Conservation (phyloP, 2,113 vertebrate species). For the Galemys pyrenaicus region DNA sequence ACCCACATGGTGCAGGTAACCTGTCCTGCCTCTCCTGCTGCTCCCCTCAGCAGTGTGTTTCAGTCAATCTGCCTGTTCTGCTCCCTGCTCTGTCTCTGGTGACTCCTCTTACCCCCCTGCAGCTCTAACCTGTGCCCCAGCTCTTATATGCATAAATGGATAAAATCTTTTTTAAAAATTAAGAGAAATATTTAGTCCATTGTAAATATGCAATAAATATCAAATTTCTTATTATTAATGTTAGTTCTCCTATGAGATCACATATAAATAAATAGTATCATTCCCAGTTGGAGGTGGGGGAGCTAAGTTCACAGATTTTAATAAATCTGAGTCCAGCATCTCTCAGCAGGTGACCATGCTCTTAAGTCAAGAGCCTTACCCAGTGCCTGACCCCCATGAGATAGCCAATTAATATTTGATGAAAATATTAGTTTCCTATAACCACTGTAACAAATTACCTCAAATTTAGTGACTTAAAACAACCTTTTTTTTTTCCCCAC, state of each 20-base stretch:
- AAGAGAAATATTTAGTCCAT: not conserved
- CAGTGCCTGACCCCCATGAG: not conserved
- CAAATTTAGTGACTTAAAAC: not conserved
- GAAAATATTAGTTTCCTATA: not conserved
- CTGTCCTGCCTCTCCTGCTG: no score
- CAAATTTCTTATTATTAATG: not conserved
- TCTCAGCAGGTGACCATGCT: not conserved
- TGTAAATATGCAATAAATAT: not conserved
- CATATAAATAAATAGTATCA: not conserved
- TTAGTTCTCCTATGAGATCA: not conserved
- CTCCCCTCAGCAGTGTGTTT: no score
- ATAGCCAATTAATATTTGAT: not conserved
- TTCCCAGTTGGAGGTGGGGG: not conserved
- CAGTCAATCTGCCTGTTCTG: no score
- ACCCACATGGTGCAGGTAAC: no score
- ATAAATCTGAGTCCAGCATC: not conserved
- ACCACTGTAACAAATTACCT: not conserved
- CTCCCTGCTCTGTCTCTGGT: no score
- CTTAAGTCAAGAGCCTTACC: not conserved
- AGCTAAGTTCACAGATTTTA: not conserved
- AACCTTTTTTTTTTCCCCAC: not conserved
- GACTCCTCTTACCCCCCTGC: no score
- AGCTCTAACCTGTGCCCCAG: no score
- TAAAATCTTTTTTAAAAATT: conserved; percentile 21
- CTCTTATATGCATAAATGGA: no score